phyloP scores from a whole-genome alignment of 2,888 invertebrate species.

The Esperia sulphurella region DNA sequence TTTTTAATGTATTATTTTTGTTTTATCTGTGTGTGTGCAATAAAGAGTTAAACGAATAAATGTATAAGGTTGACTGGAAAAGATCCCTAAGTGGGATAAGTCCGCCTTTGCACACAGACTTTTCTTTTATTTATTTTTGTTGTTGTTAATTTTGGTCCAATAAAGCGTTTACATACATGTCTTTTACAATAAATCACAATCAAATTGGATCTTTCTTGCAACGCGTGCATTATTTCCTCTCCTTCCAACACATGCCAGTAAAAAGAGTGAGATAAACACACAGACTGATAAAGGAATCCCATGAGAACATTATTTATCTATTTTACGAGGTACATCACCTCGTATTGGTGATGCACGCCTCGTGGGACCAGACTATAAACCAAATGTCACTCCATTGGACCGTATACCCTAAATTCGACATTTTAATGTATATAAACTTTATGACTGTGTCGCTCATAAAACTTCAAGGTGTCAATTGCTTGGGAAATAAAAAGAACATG shows the following conservation, averaged over 20 bases:
- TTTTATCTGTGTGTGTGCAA: too few species aligned
- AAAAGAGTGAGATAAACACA: background rate
- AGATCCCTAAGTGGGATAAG: too few species aligned
- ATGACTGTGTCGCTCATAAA: slow-evolving; percentile 47
- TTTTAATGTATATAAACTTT: slow-evolving; percentile 48
- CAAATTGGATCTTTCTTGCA: too few species aligned
- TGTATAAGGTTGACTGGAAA: too few species aligned
- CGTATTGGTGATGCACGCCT: slow-evolving; percentile 60
- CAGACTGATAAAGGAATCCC: slow-evolving; percentile 15
- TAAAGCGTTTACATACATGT: too few species aligned
- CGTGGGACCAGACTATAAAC: slow-evolving; percentile 49
- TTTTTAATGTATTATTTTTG: too few species aligned
- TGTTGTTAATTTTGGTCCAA: too few species aligned
- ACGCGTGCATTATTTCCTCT: background rate
- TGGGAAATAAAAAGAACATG: slow-evolving; percentile 21
- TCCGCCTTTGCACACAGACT: too few species aligned
- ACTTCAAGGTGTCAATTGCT: slow-evolving; percentile 68
- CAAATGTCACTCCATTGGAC: slow-evolving; percentile 58
- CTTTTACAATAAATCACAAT: too few species aligned
- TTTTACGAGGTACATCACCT: slow-evolving; percentile 54
- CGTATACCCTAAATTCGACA: slow-evolving; percentile 51
- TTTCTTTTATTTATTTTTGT: too few species aligned
- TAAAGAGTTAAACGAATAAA: too few species aligned
- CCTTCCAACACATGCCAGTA: background rate
- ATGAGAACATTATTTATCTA: slow-evolving; percentile 56